Percentiles rank a stretch among this genome's conserved stretches.
phyloP scores from a whole-genome alignment of 2,113 vertebrate species.

The Protomyctophum bolini region DNA sequence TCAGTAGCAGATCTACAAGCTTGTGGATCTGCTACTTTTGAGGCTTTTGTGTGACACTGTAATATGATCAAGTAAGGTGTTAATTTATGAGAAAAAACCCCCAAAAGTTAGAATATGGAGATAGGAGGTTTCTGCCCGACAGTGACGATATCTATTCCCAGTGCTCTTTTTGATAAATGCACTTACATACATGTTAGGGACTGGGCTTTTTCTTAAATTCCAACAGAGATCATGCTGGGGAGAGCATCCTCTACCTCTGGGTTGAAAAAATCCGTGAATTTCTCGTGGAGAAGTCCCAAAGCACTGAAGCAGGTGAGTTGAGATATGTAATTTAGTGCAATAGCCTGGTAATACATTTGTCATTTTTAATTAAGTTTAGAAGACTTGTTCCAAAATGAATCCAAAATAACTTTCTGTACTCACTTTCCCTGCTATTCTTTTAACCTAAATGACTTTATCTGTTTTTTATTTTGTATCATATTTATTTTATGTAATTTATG shows the following conservation, averaged over 20 bases:
- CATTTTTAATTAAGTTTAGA: not conserved
- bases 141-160: not conserved
- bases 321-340: slow-evolving; percentile 20
- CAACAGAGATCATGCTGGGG: slow-evolving; percentile 88
- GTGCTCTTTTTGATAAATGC: too few relatives aligned
- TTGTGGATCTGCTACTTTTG: too few relatives aligned
- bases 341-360: not conserved
- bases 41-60: too few relatives aligned
- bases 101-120: too few relatives aligned
- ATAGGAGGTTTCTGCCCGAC: too few relatives aligned
- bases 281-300: slow-evolving; percentile 85
- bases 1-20: too few relatives aligned
- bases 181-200: not conserved
- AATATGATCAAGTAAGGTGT: too few relatives aligned
- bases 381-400: not conserved
- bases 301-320: slow-evolving; percentile 84
- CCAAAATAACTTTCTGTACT: not conserved
- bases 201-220: slow-evolving; percentile 22
- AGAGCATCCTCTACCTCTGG: slow-evolving; percentile 96
- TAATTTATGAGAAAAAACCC: too few relatives aligned
- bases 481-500: too few relatives aligned
- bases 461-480: too few relatives aligned
- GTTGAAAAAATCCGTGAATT: slow-evolving; percentile 94
- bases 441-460: too few relatives aligned
- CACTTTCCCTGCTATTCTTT: not conserved